phyloP scores from a whole-genome alignment of 2,888 invertebrate species.

The Timandra comae region DNA sequence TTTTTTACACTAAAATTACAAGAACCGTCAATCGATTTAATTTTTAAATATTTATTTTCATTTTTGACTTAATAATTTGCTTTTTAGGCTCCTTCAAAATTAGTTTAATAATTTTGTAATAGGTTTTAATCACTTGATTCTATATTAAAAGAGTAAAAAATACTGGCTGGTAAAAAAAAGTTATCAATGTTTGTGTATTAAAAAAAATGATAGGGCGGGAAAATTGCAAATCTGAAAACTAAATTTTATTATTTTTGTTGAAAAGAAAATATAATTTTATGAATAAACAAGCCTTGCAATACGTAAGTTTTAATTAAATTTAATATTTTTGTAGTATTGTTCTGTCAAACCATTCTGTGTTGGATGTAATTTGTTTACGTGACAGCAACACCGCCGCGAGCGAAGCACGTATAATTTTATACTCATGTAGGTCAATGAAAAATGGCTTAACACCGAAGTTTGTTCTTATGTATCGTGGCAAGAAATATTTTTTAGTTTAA shows the following conservation, averaged over 20 bases:
- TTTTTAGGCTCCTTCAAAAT: too few species aligned
- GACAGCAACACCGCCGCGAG: slow-evolving; percentile 64
- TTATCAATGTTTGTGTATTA: slow-evolving; percentile 1
- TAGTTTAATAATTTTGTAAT: too few species aligned
- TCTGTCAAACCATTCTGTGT: background rate
- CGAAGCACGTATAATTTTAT: slow-evolving; percentile 63
- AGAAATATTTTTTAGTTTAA: slow-evolving; percentile 73
- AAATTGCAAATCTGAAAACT: slow-evolving; percentile 26
- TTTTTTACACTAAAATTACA: too few species aligned
- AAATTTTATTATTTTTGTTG: slow-evolving; percentile 15
- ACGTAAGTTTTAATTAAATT: slow-evolving; percentile 28
- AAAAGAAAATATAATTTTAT: slow-evolving; percentile 7
- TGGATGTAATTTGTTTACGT: slow-evolving; percentile 17
- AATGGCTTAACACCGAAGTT: slow-evolving; percentile 71
- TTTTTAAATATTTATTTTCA: too few species aligned
- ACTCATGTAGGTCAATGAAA: slow-evolving; percentile 76
- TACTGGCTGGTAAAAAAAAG: slow-evolving; percentile 21
- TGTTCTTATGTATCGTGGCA: slow-evolving; percentile 73
- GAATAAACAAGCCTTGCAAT: slow-evolving; percentile 7
- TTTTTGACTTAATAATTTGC: too few species aligned
- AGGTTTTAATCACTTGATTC: too few species aligned
- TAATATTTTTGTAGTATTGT: background rate
- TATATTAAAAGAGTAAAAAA: background rate
- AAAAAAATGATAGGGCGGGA: slow-evolving; percentile 39
- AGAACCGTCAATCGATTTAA: too few species aligned